Percentiles rank a stretch among this genome's conserved stretches.
Conservation (phyloP, 2,888 invertebrate genomes). For the Nomada hirtipes region DNA sequence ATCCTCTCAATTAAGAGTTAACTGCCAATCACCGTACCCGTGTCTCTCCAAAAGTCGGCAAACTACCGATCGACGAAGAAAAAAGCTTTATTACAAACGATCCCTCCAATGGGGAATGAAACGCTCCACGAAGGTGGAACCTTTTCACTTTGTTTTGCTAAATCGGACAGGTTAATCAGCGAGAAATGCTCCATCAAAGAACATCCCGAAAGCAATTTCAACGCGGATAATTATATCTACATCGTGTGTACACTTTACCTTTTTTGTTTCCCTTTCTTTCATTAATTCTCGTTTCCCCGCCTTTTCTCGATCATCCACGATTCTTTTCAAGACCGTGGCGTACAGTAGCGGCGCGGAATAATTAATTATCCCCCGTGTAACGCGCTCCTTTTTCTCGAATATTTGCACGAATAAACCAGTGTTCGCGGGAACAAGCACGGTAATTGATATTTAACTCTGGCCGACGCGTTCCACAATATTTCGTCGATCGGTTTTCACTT, state of each 20-base stretch:
- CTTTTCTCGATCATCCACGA: background rate
- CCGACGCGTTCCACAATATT: constrained; percentile 13
- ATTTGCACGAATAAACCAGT: constrained; percentile 15
- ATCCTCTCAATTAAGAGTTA: constrained; percentile 29
- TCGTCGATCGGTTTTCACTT: constrained; percentile 35
- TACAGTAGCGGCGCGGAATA: too few species aligned
- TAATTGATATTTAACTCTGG: constrained; percentile 48
- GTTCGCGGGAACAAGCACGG: background rate
- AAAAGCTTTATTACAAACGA: background rate
- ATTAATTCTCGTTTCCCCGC: background rate
- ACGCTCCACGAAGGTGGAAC: background rate
- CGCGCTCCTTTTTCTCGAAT: constrained; percentile 3
- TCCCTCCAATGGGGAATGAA: background rate
- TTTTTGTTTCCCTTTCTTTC: background rate
- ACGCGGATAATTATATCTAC: background rate
- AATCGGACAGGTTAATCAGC: background rate
- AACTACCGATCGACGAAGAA: background rate
- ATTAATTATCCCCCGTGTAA: constrained; percentile 21
- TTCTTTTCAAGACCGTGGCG: constrained; percentile 2
- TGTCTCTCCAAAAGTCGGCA: background rate
- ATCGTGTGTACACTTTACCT: background rate
- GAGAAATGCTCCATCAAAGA: constrained; percentile 3
- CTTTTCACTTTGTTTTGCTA: constrained; percentile 4
- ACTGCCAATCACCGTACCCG: constrained; percentile 19
- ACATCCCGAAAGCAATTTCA: background rate